phyloP scores from a whole-genome alignment of 2,888 invertebrate genomes.

The Pristionchus japonicus region DNA sequence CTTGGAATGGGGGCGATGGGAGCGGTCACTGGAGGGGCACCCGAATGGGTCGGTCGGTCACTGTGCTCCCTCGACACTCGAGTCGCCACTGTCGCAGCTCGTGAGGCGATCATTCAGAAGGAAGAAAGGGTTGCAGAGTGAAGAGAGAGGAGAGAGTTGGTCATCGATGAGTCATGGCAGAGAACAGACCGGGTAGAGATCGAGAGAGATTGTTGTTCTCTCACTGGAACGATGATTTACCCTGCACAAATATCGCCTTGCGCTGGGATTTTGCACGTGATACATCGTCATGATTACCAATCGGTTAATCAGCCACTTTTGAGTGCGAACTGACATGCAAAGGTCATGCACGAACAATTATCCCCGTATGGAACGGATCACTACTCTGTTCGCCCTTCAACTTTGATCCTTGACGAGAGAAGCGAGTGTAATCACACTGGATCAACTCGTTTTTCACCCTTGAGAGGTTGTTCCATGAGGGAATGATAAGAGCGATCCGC shows the following conservation, averaged over 20 bases:
- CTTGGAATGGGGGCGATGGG: not conserved
- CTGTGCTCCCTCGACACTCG: not conserved
- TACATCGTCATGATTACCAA: no score
- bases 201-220: slow-evolving; percentile 20
- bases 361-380: not conserved
- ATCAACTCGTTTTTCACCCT: slow-evolving; percentile 39
- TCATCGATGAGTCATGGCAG: not conserved
- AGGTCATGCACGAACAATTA: no score
- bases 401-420: no score
- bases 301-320: no score
- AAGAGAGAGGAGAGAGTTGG: not conserved
- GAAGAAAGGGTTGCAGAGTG: not conserved
- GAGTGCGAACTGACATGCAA: no score
- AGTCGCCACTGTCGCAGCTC: not conserved
- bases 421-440: not conserved
- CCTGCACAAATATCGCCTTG: not conserved
- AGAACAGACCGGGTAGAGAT: not conserved
- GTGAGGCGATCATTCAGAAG: slow-evolving; percentile 1
- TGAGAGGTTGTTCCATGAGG: slow-evolving; percentile 30
- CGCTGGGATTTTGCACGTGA: not conserved
- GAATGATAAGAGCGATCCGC: not conserved
- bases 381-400: slow-evolving; percentile 22
- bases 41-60: not conserved
- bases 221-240: not conserved
- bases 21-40: slow-evolving; percentile 12